Percentiles rank a stretch among this genome's conserved stretches.
phyloP scores from a whole-genome alignment of 2,888 invertebrate genomes.

The Brenthis ino region DNA sequence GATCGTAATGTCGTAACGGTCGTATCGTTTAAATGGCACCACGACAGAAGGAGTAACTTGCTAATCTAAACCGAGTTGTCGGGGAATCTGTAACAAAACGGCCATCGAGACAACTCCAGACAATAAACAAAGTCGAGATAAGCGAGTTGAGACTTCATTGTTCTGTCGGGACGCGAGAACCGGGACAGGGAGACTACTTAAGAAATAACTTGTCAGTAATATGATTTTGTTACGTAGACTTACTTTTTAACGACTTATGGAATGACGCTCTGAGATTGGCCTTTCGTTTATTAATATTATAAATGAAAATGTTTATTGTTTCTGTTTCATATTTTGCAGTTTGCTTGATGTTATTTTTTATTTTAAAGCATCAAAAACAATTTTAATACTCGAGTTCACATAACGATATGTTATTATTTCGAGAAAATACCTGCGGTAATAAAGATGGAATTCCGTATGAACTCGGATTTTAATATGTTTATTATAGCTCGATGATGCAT shows the following conservation, averaged over 20 bases:
- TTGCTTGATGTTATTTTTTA: too few species aligned
- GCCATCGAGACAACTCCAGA: conserved; percentile 70
- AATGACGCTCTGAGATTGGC: too few species aligned
- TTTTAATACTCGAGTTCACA: too few species aligned
- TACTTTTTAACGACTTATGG: not conserved
- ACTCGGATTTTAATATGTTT: too few species aligned
- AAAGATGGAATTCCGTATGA: too few species aligned
- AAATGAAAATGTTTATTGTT: too few species aligned
- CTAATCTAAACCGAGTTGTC: conserved; percentile 69
- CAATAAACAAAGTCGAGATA: conserved; percentile 77
- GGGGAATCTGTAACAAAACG: conserved; percentile 72
- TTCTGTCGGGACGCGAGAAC: conserved; percentile 51
- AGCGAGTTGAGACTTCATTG: conserved; percentile 59
- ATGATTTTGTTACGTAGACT: conserved; percentile 21
- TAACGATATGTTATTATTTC: too few species aligned
- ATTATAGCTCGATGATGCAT: too few species aligned
- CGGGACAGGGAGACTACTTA: conserved; percentile 48
- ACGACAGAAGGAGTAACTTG: conserved; percentile 63
- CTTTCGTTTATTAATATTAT: too few species aligned
- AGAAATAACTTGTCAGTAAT: conserved; percentile 52
- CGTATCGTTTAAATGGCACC: conserved; percentile 47
- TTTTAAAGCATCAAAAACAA: too few species aligned
- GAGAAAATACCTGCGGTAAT: too few species aligned
- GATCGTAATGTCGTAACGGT: conserved; percentile 41
- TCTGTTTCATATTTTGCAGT: too few species aligned